phyloP scores from a whole-genome alignment of 2,113 vertebrate genomes.

The Rhabdomys dilectus region DNA sequence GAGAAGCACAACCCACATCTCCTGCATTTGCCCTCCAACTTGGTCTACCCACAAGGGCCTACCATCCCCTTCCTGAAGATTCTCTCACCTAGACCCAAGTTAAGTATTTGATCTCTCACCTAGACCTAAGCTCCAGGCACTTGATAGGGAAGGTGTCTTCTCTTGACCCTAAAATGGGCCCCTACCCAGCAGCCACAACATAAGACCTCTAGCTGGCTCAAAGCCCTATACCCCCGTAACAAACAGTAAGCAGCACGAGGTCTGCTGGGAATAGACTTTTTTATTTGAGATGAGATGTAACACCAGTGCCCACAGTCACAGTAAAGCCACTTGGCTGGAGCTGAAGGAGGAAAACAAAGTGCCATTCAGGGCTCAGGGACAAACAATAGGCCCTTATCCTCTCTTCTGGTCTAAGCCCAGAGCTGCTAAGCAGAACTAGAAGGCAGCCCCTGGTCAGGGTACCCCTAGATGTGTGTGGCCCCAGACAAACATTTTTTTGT shows the following conservation, averaged over 20 bases:
- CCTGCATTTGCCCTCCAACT: neutral
- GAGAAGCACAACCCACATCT: neutral
- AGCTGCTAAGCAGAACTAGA: neutral
- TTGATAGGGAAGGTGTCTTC: neutral
- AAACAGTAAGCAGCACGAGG: neutral
- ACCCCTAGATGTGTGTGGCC: neutral
- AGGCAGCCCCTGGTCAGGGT: neutral
- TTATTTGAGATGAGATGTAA: neutral
- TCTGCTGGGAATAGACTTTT: neutral
- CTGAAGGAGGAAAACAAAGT: constrained; percentile 62
- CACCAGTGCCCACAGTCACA: neutral
- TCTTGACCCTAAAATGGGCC: neutral
- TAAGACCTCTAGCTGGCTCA: neutral
- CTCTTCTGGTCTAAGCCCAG: neutral
- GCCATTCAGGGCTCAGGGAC: constrained; percentile 61
- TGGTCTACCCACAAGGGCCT: neutral
- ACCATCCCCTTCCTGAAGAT: neutral
- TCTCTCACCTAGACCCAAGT: neutral
- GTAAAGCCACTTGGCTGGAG: neutral
- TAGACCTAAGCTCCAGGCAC: neutral
- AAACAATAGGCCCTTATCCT: constrained; percentile 68
- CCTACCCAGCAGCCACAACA: neutral
- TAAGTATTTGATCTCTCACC: neutral
- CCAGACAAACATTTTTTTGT: constrained; percentile 11
- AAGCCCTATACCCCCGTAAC: neutral